phyloP scores from a whole-genome alignment of 92 coral and sea anemone species.

The Heliopora coerulea region DNA sequence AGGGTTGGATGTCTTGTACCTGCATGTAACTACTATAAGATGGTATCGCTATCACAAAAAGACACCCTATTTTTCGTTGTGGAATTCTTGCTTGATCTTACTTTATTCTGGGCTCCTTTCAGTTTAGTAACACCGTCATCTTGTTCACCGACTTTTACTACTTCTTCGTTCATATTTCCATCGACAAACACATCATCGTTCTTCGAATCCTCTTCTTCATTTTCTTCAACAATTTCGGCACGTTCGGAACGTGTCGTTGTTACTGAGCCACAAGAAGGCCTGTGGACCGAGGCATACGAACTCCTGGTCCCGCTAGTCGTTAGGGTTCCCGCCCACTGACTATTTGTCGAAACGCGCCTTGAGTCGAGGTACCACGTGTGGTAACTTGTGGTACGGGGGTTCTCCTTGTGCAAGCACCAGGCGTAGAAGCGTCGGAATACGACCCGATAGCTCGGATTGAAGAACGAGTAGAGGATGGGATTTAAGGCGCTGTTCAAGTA shows the following conservation, averaged over 20 bases:
- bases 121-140: neutral
- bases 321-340: slow-evolving; percentile 13
- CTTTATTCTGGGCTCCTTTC: slow-evolving; percentile 15
- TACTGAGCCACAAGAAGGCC: slow-evolving; percentile 40
- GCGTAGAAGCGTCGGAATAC: slow-evolving; percentile 56
- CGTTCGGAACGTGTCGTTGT: neutral
- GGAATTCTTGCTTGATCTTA: neutral
- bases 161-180: slow-evolving; percentile 26
- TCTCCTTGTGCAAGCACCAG: slow-evolving; percentile 20
- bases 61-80: slow-evolving; percentile 6
- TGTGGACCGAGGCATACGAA: slow-evolving; percentile 25
- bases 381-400: slow-evolving; percentile 20
- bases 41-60: slow-evolving; percentile 18
- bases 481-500: slow-evolving; percentile 93
- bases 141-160: neutral
- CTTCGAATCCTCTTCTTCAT: neutral
- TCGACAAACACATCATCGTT: slow-evolving; percentile 20
- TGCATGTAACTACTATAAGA: too few relatives aligned
- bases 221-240: neutral
- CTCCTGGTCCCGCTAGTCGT: neutral
- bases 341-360: slow-evolving; percentile 29
- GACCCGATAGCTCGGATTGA: slow-evolving; percentile 88
- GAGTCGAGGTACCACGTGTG: slow-evolving; percentile 33
- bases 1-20: too few relatives aligned
- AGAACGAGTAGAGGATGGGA: slow-evolving; percentile 93